phyloP scores from a whole-genome alignment of 1,140 invertebrate species.

The Leptonema lineaticorne region DNA sequence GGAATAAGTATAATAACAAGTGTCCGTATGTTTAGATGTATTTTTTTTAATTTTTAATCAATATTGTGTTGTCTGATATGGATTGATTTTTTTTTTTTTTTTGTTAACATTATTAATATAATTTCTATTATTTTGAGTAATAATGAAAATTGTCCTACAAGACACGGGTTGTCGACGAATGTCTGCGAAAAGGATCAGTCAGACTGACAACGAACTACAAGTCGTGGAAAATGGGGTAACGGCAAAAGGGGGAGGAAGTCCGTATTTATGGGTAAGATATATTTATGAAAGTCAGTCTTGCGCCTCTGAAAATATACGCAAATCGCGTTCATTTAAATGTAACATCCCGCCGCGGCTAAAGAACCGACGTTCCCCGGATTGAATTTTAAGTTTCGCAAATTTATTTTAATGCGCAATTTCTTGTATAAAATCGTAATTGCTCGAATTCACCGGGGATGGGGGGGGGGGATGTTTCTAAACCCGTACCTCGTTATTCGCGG shows the following conservation, averaged over 20 bases:
- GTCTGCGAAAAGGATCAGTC: constrained; percentile 19
- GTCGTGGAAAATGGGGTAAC: constrained; percentile 19
- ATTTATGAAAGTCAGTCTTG: constrained; percentile 39
- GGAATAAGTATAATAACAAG: no score
- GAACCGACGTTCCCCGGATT: constrained; percentile 28
- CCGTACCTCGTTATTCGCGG: no score
- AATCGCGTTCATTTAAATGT: constrained; percentile 41
- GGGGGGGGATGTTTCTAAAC: neutral
- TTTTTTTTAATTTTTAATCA: no score
- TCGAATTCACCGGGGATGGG: neutral
- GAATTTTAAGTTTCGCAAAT: constrained; percentile 23
- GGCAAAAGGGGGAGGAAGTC: no score
- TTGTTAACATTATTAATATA: no score
- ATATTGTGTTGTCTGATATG: no score
- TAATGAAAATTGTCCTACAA: no score
- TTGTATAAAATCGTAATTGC: neutral
- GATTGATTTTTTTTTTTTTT: no score
- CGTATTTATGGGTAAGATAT: constrained; percentile 24
- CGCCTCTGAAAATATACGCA: constrained; percentile 39
- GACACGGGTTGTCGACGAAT: neutral
- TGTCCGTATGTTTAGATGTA: no score
- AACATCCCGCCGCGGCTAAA: constrained; percentile 33
- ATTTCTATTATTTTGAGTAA: no score
- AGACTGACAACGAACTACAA: constrained; percentile 24
- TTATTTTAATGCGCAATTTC: constrained; percentile 15